Conservation (phyloP, 2,113 vertebrate species). For the Chrysemys picta region DNA sequence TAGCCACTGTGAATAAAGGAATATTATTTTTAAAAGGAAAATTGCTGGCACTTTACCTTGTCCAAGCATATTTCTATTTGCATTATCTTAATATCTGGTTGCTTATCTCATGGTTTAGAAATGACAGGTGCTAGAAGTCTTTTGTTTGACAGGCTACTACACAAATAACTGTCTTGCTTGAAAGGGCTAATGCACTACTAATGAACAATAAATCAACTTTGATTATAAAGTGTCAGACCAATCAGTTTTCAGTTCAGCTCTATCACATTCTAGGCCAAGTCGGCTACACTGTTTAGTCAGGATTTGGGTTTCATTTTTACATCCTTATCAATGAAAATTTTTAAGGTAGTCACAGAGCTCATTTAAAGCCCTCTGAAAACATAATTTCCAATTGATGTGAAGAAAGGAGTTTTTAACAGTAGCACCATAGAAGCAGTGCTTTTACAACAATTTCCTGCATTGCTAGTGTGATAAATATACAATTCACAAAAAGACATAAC, state of each 20-base stretch:
- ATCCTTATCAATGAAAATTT: slow-evolving; percentile 76
- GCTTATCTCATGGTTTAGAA: slow-evolving; percentile 89
- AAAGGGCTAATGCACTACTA: slow-evolving; percentile 98
- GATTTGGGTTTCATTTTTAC: slow-evolving; percentile 78
- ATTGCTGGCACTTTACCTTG: slow-evolving; percentile 56
- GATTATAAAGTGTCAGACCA: slow-evolving; percentile 99
- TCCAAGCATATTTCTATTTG: slow-evolving; percentile 61
- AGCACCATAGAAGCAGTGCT: not conserved
- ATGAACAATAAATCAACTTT: slow-evolving; percentile 99
- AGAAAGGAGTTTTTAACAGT: not conserved
- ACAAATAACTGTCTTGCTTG: slow-evolving; percentile 95
- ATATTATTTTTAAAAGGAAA: slow-evolving; percentile 12
- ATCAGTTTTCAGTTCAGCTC: slow-evolving; percentile 91
- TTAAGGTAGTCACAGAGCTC: slow-evolving; percentile 58
- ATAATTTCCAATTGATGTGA: not conserved
- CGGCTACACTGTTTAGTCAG: slow-evolving; percentile 80
- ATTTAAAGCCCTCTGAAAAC: slow-evolving; percentile 53
- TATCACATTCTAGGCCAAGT: slow-evolving; percentile 81
- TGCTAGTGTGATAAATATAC: slow-evolving; percentile 3
- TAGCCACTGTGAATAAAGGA: not conserved
- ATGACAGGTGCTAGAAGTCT: slow-evolving; percentile 96
- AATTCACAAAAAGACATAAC: slow-evolving; percentile 13
- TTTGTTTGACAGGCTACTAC: slow-evolving; percentile 92
- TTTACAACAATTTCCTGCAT: not conserved
- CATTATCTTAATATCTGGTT: slow-evolving; percentile 84